These are phyloP conservation scores for Rhimphoctona megacephalus DNA, from an alignment of 2,888 invertebrate genomes.

Conservation along the genomic window DNA sequence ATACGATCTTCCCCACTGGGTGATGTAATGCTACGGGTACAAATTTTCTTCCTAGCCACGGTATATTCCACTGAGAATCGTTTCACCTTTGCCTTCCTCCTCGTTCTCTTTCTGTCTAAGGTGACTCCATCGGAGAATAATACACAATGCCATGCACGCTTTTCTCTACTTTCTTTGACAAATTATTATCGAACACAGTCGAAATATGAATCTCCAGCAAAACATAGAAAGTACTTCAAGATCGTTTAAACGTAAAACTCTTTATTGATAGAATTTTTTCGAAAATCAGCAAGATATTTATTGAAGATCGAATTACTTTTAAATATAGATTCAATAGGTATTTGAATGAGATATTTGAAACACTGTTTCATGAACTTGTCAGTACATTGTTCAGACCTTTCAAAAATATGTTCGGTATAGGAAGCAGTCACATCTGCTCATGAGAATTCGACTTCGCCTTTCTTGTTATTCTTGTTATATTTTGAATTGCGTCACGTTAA, in stretches of 20 bases:
- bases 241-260: background rate
- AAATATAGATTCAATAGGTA: background rate
- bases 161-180: constrained; percentile 47
- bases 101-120: constrained; percentile 45
- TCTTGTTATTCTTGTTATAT: background rate
- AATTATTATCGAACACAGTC: constrained; percentile 53
- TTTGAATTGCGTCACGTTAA: background rate
- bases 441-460: background rate
- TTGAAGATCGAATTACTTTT: background rate
- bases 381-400: background rate
- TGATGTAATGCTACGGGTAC: constrained; percentile 72
- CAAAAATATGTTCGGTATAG: background rate
- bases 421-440: too few relatives aligned
- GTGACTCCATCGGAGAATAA: constrained; percentile 40
- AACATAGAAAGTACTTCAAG: background rate
- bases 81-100: constrained; percentile 27
- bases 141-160: constrained; percentile 54
- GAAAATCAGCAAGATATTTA: background rate
- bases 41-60: constrained; percentile 59
- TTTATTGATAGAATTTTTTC: background rate
- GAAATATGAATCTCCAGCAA: constrained; percentile 43
- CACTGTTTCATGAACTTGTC: background rate
- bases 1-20: constrained; percentile 71
- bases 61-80: constrained; percentile 24
- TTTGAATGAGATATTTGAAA: background rate